A percentile compares a stretch with the other conserved stretches of the same genome.
These are phyloP conservation scores for Paramisgurnus dabryanus DNA, from an alignment of 2,113 vertebrate species.

Conservation along the genomic window DNA sequence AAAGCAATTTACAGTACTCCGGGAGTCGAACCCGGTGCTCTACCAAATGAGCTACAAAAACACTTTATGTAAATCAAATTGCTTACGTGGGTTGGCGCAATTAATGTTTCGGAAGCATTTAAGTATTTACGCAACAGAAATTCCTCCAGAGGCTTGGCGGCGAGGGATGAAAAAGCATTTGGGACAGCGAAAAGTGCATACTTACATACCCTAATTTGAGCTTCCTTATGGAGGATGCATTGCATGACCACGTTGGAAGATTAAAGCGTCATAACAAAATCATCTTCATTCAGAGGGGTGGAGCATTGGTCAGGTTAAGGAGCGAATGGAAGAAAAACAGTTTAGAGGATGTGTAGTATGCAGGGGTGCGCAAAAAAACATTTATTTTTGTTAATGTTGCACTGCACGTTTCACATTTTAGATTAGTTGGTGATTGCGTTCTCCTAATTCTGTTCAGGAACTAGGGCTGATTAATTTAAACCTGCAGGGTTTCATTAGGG, in stretches of 20 bases:
- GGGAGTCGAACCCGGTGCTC: too few relatives aligned
- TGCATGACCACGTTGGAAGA: conserved; percentile 1
- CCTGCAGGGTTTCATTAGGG: background rate
- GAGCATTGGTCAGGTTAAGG: conserved; percentile 30
- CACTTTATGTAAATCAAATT: too few relatives aligned
- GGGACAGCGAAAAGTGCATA: background rate
- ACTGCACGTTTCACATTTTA: background rate
- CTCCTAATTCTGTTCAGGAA: too few relatives aligned
- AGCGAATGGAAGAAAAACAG: conserved; percentile 25
- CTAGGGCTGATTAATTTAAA: too few relatives aligned
- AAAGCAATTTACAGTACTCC: too few relatives aligned
- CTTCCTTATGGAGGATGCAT: conserved; percentile 39
- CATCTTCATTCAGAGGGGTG: conserved; percentile 25
- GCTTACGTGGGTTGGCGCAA: too few relatives aligned
- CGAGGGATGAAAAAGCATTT: conserved; percentile 16
- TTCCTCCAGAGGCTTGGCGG: conserved; percentile 12
- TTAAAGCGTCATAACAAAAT: conserved; percentile 19
- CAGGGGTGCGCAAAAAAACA: background rate
- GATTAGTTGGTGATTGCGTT: background rate
- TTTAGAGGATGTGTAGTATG: conserved; percentile 18
- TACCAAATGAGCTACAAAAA: too few relatives aligned
- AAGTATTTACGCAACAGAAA: conserved; percentile 28
- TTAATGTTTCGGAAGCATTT: background rate
- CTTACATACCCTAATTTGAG: conserved; percentile 23
- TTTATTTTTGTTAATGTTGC: background rate